Percentiles rank a stretch among this genome's conserved stretches.
Evolutionary conservation across 2,888 invertebrate genomes (phyloP).

Genomic region (Petrolisthes manimaculis): DNA sequence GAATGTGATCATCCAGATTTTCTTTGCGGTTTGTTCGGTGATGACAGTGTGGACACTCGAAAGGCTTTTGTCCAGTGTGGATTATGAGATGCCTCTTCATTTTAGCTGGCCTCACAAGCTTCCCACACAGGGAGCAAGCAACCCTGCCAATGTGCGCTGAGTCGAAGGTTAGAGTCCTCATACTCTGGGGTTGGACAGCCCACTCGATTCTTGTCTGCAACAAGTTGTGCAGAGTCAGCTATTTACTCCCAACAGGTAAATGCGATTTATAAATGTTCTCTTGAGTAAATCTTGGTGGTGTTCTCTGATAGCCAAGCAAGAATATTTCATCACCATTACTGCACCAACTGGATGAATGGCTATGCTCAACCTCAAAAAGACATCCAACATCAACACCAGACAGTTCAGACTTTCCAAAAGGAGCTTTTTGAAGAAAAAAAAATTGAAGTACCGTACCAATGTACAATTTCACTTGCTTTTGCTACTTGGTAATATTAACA

Average conservation of each 20-base stretch:
- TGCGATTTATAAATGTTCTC: constrained; percentile 26
- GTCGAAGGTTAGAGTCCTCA: constrained; percentile 54
- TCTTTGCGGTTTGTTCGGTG: constrained; percentile 64
- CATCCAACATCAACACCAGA: too few relatives aligned
- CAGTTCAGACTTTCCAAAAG: neutral
- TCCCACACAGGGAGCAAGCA: constrained; percentile 60
- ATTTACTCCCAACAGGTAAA: constrained; percentile 40
- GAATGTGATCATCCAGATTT: constrained; percentile 61
- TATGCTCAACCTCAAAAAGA: constrained; percentile 1
- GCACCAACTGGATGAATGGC: neutral
- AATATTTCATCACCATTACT: neutral
- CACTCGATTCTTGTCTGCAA: constrained; percentile 61
- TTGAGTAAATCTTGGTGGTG: constrained; percentile 25
- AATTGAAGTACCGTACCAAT: too few relatives aligned
- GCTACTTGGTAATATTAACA: too few relatives aligned
- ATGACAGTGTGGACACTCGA: constrained; percentile 62
- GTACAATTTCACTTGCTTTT: too few relatives aligned
- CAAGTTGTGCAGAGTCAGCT: constrained; percentile 56
- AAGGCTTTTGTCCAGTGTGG: constrained; percentile 65
- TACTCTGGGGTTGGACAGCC: constrained; percentile 55
- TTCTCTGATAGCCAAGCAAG: constrained; percentile 19
- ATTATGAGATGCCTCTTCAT: constrained; percentile 63
- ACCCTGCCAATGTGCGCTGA: constrained; percentile 48
- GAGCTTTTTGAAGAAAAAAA: too few relatives aligned
- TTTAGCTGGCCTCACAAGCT: constrained; percentile 56